phyloP scores from a whole-genome alignment of 2,888 invertebrate species.

The Leptopilina myrica region DNA sequence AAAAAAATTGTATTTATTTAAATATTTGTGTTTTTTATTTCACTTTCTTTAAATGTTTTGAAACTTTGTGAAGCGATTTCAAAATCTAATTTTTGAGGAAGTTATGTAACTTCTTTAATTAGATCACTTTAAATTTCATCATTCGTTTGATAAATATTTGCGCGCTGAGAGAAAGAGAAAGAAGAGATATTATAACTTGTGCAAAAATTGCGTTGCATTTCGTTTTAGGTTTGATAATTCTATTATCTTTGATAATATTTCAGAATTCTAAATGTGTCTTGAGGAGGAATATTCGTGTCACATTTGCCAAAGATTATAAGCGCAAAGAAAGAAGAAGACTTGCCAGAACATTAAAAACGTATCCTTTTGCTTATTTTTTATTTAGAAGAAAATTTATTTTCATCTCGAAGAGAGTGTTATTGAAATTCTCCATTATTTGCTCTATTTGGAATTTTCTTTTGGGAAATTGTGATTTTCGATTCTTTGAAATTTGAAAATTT shows the following conservation, averaged over 20 bases:
- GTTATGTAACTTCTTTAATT: constrained; percentile 15
- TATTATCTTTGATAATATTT: constrained; percentile 44
- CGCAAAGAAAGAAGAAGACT: constrained; percentile 48
- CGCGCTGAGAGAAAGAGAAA: not conserved
- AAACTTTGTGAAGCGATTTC: not conserved
- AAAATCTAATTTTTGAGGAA: not conserved
- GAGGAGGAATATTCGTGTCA: constrained; percentile 54
- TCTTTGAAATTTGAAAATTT: too few relatives aligned
- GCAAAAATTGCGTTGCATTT: constrained; percentile 4
- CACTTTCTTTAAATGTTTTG: not conserved
- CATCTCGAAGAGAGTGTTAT: not conserved
- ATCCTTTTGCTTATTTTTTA: constrained; percentile 66
- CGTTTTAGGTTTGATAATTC: not conserved
- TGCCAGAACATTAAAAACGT: constrained; percentile 65
- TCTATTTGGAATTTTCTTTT: too few relatives aligned
- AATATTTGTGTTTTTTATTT: too few relatives aligned
- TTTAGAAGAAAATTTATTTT: too few relatives aligned
- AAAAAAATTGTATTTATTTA: too few relatives aligned
- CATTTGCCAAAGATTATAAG: constrained; percentile 58
- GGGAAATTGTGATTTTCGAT: too few relatives aligned
- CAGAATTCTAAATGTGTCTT: constrained; percentile 61
- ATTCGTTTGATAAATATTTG: not conserved
- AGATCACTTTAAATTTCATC: constrained; percentile 10
- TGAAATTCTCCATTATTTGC: not conserved
- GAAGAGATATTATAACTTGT: not conserved